Evolutionary conservation across 2,797 vertebrate genomes (phyloP).

Genomic region (Ciconia nigra): DNA sequence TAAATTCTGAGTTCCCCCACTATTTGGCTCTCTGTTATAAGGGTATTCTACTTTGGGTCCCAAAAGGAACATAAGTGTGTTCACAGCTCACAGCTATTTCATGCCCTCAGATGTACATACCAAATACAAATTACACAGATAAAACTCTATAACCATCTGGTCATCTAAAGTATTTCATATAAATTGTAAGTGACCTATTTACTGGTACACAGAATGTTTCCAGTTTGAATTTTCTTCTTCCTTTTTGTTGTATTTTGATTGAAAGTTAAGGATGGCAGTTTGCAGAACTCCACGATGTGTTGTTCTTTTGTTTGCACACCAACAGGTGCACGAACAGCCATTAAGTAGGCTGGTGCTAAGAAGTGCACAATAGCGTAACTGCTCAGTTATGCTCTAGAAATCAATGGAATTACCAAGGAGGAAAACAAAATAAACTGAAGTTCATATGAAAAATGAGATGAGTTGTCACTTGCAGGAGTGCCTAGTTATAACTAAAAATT

Average conservation of each 20-base stretch:
- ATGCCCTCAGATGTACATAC: not conserved
- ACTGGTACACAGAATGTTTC: not conserved
- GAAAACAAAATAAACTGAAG: not conserved
- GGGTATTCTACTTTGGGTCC: not conserved
- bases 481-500: not conserved
- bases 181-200: constrained; percentile 3
- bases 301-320: constrained; percentile 35
- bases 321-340: constrained; percentile 29
- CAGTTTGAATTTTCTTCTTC: not conserved
- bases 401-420: constrained; percentile 20
- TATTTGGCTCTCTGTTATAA: not conserved
- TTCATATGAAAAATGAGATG: not conserved
- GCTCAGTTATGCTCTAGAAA: constrained; percentile 45
- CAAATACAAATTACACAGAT: constrained; percentile 33
- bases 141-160: constrained; percentile 34
- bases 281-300: not conserved
- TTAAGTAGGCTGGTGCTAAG: constrained; percentile 39
- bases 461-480: not conserved
- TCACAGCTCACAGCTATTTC: constrained; percentile 33
- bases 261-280: not conserved
- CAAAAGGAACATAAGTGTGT: not conserved
- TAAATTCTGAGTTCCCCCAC: not conserved
- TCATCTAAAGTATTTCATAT: not conserved
- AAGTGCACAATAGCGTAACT: constrained; percentile 11
- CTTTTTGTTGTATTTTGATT: not conserved